These are phyloP conservation scores for Cordilura impudica DNA, from an alignment of 2,888 invertebrate species.

Conservation along the genomic window DNA sequence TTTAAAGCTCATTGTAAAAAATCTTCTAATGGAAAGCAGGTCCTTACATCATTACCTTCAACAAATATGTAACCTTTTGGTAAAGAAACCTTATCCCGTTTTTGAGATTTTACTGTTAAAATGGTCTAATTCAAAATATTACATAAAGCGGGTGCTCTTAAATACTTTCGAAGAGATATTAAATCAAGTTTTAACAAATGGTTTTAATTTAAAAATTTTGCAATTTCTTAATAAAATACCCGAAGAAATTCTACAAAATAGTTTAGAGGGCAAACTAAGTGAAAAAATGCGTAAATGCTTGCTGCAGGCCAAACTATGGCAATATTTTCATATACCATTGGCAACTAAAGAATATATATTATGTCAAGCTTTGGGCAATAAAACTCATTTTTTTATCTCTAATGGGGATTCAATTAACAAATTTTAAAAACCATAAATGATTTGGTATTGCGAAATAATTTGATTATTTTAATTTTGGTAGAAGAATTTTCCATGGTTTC, in stretches of 20 bases:
- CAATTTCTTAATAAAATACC: conserved; percentile 70
- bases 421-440: conserved; percentile 67
- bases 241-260: conserved; percentile 63
- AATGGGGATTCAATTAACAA: conserved; percentile 66
- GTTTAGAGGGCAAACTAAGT: conserved; percentile 35
- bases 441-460: conserved; percentile 68
- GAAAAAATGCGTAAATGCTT: conserved; percentile 60
- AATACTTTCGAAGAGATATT: no score
- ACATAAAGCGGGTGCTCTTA: no score
- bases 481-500: conserved; percentile 69
- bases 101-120: no score
- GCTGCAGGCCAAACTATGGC: conserved; percentile 43
- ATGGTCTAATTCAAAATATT: no score
- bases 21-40: no score
- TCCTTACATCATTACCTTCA: no score
- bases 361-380: conserved; percentile 66
- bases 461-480: conserved; percentile 72
- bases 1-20: no score
- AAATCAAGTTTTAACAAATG: no score
- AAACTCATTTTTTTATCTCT: conserved; percentile 72
- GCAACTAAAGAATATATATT: conserved; percentile 69
- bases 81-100: no score
- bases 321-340: conserved; percentile 54
- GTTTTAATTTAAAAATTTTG: no score
- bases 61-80: no score